These are phyloP conservation scores for Cyprinus carpio DNA, from an alignment of 2,113 vertebrate genomes.

Conservation along the genomic window DNA sequence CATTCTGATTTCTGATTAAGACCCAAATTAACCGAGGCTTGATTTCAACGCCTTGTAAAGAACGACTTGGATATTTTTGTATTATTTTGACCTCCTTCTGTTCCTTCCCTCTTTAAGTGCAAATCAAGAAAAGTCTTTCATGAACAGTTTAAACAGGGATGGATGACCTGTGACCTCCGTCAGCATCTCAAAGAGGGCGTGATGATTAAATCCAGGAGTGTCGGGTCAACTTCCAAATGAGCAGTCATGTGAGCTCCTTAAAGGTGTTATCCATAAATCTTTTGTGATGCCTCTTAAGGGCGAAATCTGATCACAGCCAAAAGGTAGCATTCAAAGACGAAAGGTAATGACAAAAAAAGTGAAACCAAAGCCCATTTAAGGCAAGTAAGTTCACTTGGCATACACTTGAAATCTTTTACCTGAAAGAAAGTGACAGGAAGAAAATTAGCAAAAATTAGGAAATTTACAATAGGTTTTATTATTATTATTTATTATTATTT, in stretches of 20 bases:
- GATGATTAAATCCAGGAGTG: background rate
- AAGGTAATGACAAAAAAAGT: background rate
- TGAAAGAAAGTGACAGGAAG: no score
- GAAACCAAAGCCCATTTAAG: background rate
- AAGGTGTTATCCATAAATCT: background rate
- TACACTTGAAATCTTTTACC: no score
- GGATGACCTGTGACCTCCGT: background rate
- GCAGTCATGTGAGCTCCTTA: background rate
- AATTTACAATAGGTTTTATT: no score
- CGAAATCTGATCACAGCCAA: constrained; percentile 6
- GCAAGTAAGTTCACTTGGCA: background rate
- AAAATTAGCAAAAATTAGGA: no score
- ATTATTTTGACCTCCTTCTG: background rate
- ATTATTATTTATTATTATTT: no score
- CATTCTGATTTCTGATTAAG: background rate
- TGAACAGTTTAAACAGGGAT: background rate
- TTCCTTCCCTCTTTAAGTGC: background rate
- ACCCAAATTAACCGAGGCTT: constrained; percentile 4
- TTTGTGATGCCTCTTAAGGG: constrained; percentile 15
- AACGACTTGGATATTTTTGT: background rate
- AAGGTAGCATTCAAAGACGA: background rate
- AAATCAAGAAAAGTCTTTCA: background rate
- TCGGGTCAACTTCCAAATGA: constrained; percentile 2
- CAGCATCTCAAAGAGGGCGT: background rate
- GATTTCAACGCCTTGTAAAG: background rate